Evolutionary conservation across 2,797 vertebrate species (phyloP).

Genomic region (Botia almorhae): DNA sequence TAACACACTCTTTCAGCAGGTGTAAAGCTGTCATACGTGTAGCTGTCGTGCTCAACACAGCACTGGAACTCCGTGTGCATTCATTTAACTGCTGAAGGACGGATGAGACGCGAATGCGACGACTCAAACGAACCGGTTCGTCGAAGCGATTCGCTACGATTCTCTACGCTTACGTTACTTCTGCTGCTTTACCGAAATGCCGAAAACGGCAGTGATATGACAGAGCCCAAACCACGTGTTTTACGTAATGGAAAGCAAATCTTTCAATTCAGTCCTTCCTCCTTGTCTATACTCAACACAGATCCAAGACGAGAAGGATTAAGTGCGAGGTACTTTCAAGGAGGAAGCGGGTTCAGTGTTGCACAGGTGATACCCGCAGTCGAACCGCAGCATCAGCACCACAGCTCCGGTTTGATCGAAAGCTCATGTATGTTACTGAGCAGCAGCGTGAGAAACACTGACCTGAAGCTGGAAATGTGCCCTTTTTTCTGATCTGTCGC

Average conservation of each 20-base stretch:
- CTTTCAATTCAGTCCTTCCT: slow-evolving; percentile 88
- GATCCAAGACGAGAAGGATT: slow-evolving; percentile 75
- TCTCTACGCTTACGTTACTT: slow-evolving; percentile 30
- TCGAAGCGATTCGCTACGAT: slow-evolving; percentile 26
- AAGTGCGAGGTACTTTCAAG: slow-evolving; percentile 75
- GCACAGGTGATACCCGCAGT: slow-evolving; percentile 65
- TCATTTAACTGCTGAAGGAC: background rate
- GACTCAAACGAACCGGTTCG: slow-evolving; percentile 21
- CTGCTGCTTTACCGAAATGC: slow-evolving; percentile 58
- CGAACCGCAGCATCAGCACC: slow-evolving; percentile 48
- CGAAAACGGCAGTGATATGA: slow-evolving; percentile 74
- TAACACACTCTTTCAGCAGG: too few species aligned
- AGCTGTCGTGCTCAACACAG: too few species aligned
- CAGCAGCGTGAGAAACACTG: slow-evolving; percentile 64
- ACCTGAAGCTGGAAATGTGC: slow-evolving; percentile 75
- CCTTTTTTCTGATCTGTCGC: slow-evolving; percentile 83
- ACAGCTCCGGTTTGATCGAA: slow-evolving; percentile 68
- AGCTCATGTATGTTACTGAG: slow-evolving; percentile 57
- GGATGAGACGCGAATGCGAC: background rate
- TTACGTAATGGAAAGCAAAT: slow-evolving; percentile 89
- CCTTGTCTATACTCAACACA: slow-evolving; percentile 69
- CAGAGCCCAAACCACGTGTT: slow-evolving; percentile 87
- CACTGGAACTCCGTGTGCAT: background rate
- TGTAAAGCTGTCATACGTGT: too few species aligned
- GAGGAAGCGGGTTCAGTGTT: slow-evolving; percentile 70